Conservation (phyloP, 2,113 vertebrate species). For the Typhlomys cinereus region DNA sequence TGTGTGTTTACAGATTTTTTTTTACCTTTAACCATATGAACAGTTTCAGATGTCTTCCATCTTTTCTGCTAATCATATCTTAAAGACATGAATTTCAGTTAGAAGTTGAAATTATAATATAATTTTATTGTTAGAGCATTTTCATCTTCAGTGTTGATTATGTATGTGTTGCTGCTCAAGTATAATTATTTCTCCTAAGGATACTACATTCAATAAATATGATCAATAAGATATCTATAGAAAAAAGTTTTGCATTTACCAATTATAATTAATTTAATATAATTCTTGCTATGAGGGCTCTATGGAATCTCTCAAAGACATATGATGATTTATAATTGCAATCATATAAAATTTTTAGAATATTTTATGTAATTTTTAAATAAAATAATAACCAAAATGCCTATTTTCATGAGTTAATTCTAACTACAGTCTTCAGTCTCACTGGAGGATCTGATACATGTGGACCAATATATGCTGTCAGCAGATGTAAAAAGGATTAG, state of each 20-base stretch:
- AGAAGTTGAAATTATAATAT: not conserved
- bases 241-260: not conserved
- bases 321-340: not conserved
- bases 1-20: not conserved
- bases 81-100: not conserved
- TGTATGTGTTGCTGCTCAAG: not conserved
- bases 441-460: not conserved
- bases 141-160: not conserved
- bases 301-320: not conserved
- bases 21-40: not conserved
- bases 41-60: not conserved
- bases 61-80: not conserved
- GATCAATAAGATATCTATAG: not conserved
- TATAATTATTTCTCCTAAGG: not conserved
- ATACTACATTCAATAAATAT: not conserved
- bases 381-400: not conserved
- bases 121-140: conserved; percentile 3
- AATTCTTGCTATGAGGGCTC: not conserved
- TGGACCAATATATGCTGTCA: not conserved
- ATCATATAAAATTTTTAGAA: not conserved
- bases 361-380: not conserved
- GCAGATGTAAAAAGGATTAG: too few species aligned
- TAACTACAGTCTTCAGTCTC: not conserved
- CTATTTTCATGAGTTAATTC: not conserved
- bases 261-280: not conserved